Conservation (phyloP, 37 sponge, comb jelly and placozoan genomes). For the Mnemiopsis leidyi region DNA sequence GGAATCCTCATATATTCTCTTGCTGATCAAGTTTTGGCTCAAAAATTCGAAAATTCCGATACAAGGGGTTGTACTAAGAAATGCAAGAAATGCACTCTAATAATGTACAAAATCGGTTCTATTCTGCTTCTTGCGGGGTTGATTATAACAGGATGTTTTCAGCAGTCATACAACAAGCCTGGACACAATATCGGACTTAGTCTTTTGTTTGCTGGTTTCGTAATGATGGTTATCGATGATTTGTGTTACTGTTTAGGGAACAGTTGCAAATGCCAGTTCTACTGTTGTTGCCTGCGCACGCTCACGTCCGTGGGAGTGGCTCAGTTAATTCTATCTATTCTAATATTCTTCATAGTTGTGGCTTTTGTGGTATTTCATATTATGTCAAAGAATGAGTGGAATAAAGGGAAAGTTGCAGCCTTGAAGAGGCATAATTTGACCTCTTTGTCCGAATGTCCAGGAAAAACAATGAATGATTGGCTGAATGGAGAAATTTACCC, state of each 20-base stretch:
- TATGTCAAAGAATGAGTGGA: not conserved
- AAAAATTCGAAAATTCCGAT: not conserved
- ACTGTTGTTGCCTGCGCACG: not conserved
- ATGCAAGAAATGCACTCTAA: not conserved
- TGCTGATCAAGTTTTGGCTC: not conserved
- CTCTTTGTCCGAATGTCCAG: not conserved
- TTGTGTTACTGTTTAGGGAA: too few relatives aligned
- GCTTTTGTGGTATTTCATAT: not conserved
- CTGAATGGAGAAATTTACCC: constrained; percentile 1
- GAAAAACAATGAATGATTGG: not conserved
- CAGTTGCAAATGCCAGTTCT: too few relatives aligned
- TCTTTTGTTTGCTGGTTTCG: not conserved
- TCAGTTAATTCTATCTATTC: not conserved
- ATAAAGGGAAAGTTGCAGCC: not conserved
- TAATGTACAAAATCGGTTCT: not conserved
- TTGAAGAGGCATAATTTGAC: not conserved
- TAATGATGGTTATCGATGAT: not conserved
- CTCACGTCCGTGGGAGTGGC: not conserved
- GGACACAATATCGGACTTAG: not conserved
- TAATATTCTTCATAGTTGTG: not conserved
- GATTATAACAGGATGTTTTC: constrained; percentile 5
- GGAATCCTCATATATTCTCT: not conserved
- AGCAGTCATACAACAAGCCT: constrained; percentile 19
- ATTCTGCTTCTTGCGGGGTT: not conserved
- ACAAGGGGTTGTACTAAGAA: not conserved